Evolutionary conservation across 1,140 invertebrate genomes (phyloP), one percentile per base, ranked within the genome.

Genomic region (Drosophila pallidifrons): DNA sequence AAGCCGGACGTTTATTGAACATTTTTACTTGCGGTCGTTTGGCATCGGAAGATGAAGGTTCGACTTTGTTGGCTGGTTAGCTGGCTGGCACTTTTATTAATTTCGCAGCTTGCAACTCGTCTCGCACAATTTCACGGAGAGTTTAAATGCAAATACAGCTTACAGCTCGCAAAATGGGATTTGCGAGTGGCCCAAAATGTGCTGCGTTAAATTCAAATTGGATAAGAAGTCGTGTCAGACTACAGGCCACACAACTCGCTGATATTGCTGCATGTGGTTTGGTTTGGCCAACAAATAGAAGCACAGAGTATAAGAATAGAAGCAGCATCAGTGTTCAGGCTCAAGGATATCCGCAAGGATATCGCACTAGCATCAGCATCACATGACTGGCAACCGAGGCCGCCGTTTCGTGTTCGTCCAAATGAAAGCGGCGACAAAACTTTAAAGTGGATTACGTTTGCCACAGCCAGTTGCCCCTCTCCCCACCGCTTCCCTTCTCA

Each of bases 361-460:
- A 77, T 89, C 63, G 70, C 71, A 59, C 55, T 88, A 73, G 70
- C 83, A 72, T 79, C 71, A 71, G 70, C 83, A 72, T 79, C 71
- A 71, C 79, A 64, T 60, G 55, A 52, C 38, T 16, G 45, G 79
- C 46, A 70, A 43, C 61, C 20, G 66, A 70, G 72, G 66, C 66
- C 67, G 79, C 58, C 58, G 79, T 55, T 75, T 68, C 75, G 69
- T 79, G 76, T 75, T 68, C 75, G 69, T 73, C 61, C 61, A 76
- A 79, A 82, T 75, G 75, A 83, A 83, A 78, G 77, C 73, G 64
- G 77, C 75, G 83, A 78, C 78, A 90, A 91, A 55, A 91, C 88
- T 91, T 91, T 87, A 91, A 91, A 91, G 87, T 91, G 88, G 87
- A 91, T 91, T 91, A 91, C 76, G 79, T 91, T 82, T 77, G 86